Percentiles rank a stretch among this genome's conserved stretches.
Conservation (phyloP, 2,888 invertebrate species). For the Isotomurus palustris region DNA sequence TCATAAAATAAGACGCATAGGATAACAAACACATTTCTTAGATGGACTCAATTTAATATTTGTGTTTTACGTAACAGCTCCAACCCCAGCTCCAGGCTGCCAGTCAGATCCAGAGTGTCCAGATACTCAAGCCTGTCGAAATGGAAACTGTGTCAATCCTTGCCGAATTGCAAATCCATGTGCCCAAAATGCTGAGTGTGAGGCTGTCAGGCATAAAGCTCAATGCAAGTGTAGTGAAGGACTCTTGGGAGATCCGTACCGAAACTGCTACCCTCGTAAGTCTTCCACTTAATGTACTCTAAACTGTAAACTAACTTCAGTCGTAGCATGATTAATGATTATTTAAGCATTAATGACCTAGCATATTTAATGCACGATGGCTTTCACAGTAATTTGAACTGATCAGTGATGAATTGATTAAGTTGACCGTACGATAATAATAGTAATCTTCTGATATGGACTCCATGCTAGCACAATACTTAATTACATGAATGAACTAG, state of each 20-base stretch:
- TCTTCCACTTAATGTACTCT: too few relatives aligned
- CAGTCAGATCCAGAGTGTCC: slow-evolving; percentile 49
- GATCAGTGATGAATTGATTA: too few relatives aligned
- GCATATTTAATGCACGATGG: too few relatives aligned
- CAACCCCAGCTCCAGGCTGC: slow-evolving; percentile 60
- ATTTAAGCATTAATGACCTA: too few relatives aligned
- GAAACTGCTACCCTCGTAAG: slow-evolving; percentile 58
- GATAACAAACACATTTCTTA: background rate
- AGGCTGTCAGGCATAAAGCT: slow-evolving; percentile 69
- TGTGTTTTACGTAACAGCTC: too few relatives aligned
- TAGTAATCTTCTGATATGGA: too few relatives aligned
- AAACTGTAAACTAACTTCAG: too few relatives aligned
- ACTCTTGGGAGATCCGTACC: slow-evolving; percentile 67
- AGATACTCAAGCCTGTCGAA: slow-evolving; percentile 47
- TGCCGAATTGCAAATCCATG: slow-evolving; percentile 49
- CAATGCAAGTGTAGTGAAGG: slow-evolving; percentile 70
- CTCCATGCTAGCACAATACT: background rate
- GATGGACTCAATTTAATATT: too few relatives aligned
- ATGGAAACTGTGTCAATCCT: slow-evolving; percentile 49
- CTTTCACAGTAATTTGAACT: too few relatives aligned
- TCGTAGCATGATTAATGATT: too few relatives aligned
- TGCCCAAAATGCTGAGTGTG: slow-evolving; percentile 55
- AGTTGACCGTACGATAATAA: too few relatives aligned
- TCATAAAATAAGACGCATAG: background rate
- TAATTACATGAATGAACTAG: background rate